phyloP scores from a whole-genome alignment of 1,140 invertebrate genomes.

The Spodoptera frugiperda region DNA sequence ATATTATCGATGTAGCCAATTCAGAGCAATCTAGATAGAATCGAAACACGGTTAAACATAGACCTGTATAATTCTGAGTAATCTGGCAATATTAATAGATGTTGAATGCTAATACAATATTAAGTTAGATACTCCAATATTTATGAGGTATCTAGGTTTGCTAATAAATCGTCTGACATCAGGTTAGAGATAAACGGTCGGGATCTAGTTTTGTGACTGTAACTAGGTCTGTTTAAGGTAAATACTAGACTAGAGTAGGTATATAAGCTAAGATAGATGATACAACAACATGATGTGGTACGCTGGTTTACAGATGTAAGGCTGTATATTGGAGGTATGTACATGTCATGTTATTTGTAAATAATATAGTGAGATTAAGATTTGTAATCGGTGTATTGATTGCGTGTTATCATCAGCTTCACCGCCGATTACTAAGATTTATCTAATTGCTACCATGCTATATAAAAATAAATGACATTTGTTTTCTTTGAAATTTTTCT shows the following conservation, averaged over 20 bases:
- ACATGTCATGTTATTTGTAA: too few species aligned
- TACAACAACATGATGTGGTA: not conserved
- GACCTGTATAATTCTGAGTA: not conserved
- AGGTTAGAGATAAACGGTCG: constrained; percentile 2
- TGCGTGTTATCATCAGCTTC: too few species aligned
- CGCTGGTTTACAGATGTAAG: too few species aligned
- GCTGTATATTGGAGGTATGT: too few species aligned
- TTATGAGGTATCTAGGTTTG: constrained; percentile 10
- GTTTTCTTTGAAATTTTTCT: too few species aligned
- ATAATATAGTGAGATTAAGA: too few species aligned
- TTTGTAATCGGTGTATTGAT: too few species aligned
- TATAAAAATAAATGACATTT: too few species aligned
- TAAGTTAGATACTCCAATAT: constrained; percentile 1
- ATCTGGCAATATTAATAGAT: constrained; percentile 32
- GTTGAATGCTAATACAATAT: constrained; percentile 29
- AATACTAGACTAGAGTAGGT: not conserved
- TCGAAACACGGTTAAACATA: not conserved
- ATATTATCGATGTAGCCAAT: not conserved
- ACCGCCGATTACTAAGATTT: too few species aligned
- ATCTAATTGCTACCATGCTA: too few species aligned
- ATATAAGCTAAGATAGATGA: not conserved
- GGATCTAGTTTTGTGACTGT: not conserved
- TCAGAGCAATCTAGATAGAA: not conserved
- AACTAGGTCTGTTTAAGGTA: not conserved
- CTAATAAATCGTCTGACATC: constrained; percentile 16